phyloP scores from a whole-genome alignment of 2,888 invertebrate genomes.

The Pristionchus exspectatus region DNA sequence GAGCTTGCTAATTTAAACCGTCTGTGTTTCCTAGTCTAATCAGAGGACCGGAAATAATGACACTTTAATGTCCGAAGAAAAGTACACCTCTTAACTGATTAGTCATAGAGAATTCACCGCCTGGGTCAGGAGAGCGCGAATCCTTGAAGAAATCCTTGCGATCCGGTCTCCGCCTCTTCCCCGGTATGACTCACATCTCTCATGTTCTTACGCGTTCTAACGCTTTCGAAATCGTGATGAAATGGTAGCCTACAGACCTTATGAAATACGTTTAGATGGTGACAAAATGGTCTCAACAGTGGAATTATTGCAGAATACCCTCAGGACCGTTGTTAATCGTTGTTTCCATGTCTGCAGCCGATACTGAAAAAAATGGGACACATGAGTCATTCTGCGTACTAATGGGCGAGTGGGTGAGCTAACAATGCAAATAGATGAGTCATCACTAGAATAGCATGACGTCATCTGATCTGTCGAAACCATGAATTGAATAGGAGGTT shows the following conservation, averaged over 20 bases:
- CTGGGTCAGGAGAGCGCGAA: not conserved
- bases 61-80: no score
- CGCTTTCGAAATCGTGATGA: conserved; percentile 40
- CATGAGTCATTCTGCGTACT: conserved; percentile 14
- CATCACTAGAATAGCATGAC: not conserved
- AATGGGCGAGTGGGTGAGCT: conserved; percentile 39
- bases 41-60: no score
- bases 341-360: not conserved
- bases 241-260: conserved; percentile 10
- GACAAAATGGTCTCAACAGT: not conserved
- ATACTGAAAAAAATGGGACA: not conserved
- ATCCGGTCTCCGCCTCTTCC: conserved; percentile 1
- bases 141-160: not conserved
- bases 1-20: no score
- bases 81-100: no score
- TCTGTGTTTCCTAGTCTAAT: no score
- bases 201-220: conserved; percentile 5
- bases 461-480: not conserved
- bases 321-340: not conserved
- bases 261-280: not conserved
- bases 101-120: not conserved
- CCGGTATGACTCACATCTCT: conserved; percentile 15
- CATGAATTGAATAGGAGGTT: no score
- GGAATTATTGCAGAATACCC: not conserved
- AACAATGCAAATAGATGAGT: conserved; percentile 10